Evolutionary conservation across 2,888 invertebrate genomes (phyloP).

Genomic region (Tinea trinotella): DNA sequence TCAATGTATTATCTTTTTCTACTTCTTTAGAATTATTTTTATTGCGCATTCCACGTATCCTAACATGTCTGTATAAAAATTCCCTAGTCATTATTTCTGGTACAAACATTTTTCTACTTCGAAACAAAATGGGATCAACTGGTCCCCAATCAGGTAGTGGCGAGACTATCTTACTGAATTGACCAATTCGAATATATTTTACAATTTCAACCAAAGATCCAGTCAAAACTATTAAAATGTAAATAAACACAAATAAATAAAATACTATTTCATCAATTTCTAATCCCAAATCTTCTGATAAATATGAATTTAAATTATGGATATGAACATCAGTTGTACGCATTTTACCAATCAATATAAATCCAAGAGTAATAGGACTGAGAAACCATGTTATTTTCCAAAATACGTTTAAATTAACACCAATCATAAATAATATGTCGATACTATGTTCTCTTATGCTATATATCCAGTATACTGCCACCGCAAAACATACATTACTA

Average conservation of each 20-base stretch:
- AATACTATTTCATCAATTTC: conserved; percentile 33
- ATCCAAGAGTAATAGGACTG: conserved; percentile 39
- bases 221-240: conserved; percentile 33
- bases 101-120: conserved; percentile 60
- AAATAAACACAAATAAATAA: conserved; percentile 35
- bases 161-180: conserved; percentile 30
- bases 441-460: conserved; percentile 48
- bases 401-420: conserved; percentile 51
- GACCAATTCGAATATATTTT: conserved; percentile 27
- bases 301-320: conserved; percentile 29
- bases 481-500: conserved; percentile 43
- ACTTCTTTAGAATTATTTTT: conserved; percentile 23
- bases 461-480: conserved; percentile 55
- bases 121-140: conserved; percentile 40
- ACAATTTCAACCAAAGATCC: conserved; percentile 35
- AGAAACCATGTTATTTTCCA: conserved; percentile 49
- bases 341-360: conserved; percentile 32
- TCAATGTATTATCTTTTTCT: conserved; percentile 19
- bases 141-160: conserved; percentile 53
- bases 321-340: conserved; percentile 27
- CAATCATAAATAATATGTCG: conserved; percentile 62
- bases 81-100: conserved; percentile 67
- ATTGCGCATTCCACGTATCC: conserved; percentile 45
- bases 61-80: conserved; percentile 60
- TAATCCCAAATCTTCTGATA: conserved; percentile 28